Evolutionary conservation across 2,113 vertebrate species (phyloP).

Genomic region (Galeopterus variegatus): DNA sequence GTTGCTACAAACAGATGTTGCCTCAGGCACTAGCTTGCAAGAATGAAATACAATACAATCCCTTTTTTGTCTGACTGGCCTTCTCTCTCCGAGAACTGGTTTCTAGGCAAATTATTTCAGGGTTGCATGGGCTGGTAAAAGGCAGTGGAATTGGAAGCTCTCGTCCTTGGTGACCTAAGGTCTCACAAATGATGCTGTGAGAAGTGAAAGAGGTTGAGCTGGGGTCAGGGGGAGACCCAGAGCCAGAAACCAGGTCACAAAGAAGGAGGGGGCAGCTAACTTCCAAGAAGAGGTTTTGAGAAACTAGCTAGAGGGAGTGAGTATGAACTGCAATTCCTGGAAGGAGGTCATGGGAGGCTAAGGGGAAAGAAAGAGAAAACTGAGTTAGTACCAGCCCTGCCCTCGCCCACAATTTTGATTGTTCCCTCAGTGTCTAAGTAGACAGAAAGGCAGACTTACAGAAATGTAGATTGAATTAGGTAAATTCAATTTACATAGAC

Average conservation of each 20-base stretch:
- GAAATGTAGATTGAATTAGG: conserved; percentile 47
- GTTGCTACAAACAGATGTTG: conserved; percentile 78
- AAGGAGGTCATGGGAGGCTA: not conserved
- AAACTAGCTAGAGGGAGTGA: not conserved
- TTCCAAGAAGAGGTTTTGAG: conserved; percentile 54
- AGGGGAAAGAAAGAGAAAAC: conserved; percentile 55
- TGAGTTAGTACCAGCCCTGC: not conserved
- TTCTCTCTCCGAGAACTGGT: conserved; percentile 65
- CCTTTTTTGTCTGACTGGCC: conserved; percentile 68
- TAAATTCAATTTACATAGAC: conserved; percentile 59
- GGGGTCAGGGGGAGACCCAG: conserved; percentile 62
- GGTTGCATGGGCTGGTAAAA: conserved; percentile 54
- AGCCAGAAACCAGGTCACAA: conserved; percentile 73
- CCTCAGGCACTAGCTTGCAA: conserved; percentile 63
- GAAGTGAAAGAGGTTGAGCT: conserved; percentile 69
- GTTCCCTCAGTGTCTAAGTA: not conserved
- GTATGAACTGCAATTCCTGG: not conserved
- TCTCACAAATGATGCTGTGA: conserved; percentile 41
- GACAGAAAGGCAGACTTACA: not conserved
- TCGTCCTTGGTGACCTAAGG: conserved; percentile 37
- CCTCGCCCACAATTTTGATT: not conserved
- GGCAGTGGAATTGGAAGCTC: conserved; percentile 53
- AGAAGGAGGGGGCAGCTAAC: not conserved
- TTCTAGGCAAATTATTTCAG: conserved; percentile 73
- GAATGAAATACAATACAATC: conserved; percentile 66